Percentiles rank a stretch among this genome's conserved stretches.
These are phyloP conservation scores for Drosophila carrolli DNA, from an alignment of 1,140 invertebrate species.

Conservation along the genomic window DNA sequence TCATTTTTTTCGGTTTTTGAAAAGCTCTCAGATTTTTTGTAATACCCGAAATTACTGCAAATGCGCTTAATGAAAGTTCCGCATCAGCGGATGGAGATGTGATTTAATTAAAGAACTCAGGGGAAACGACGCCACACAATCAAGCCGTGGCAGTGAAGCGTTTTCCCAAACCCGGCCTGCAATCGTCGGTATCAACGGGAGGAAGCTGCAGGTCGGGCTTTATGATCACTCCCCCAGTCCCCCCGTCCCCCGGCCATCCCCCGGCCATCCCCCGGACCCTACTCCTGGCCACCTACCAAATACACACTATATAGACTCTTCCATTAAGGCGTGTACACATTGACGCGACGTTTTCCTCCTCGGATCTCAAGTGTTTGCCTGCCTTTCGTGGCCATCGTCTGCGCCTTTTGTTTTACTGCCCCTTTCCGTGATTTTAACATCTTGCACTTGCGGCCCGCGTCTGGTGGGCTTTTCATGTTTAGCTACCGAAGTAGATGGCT, in stretches of 20 bases:
- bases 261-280: neutral
- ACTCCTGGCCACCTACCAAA: conserved; percentile 31
- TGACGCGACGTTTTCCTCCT: conserved; percentile 65
- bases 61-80: conserved; percentile 47
- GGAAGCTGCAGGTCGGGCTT: conserved; percentile 50
- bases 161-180: conserved; percentile 59
- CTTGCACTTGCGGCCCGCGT: conserved; percentile 33
- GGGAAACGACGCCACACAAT: conserved; percentile 64
- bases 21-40: neutral
- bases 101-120: conserved; percentile 68
- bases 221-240: conserved; percentile 16
- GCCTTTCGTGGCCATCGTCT: conserved; percentile 69
- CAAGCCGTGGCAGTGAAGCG: conserved; percentile 62
- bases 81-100: conserved; percentile 45
- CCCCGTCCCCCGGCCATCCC: neutral
- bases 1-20: too few species aligned
- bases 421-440: conserved; percentile 73
- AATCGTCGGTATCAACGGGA: conserved; percentile 55
- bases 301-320: conserved; percentile 61
- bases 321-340: conserved; percentile 81
- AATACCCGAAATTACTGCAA: conserved; percentile 12
- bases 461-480: conserved; percentile 69
- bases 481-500: conserved; percentile 82
- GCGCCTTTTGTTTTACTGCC: conserved; percentile 72
- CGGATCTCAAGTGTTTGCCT: conserved; percentile 74